These are phyloP conservation scores for Apodemia hepburni DNA, from an alignment of 2,888 invertebrate species.

Conservation along the genomic window DNA sequence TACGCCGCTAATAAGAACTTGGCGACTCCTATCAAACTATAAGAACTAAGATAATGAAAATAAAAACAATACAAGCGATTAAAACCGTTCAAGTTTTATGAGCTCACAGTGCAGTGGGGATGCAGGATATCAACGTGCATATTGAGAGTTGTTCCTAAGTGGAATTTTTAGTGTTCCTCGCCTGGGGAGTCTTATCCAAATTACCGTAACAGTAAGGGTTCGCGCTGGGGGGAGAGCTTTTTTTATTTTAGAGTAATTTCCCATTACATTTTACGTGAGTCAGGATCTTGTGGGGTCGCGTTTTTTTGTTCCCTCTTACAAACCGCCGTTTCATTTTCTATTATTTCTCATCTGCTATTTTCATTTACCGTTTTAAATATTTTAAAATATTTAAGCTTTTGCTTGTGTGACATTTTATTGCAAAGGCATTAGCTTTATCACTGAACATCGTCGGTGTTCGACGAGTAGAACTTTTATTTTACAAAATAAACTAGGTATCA, in stretches of 20 bases:
- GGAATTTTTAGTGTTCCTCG: slow-evolving; percentile 65
- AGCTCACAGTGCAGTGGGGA: slow-evolving; percentile 44
- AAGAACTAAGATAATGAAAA: slow-evolving; percentile 11
- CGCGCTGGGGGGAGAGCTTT: slow-evolving; percentile 53
- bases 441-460: too few species aligned
- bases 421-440: too few species aligned
- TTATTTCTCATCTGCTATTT: slow-evolving; percentile 31
- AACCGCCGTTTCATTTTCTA: slow-evolving; percentile 43
- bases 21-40: neutral
- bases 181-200: slow-evolving; percentile 67
- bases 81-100: slow-evolving; percentile 58
- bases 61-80: slow-evolving; percentile 41
- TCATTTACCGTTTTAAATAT: slow-evolving; percentile 11
- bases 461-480: too few species aligned
- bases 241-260: slow-evolving; percentile 74
- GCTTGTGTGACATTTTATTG: neutral
- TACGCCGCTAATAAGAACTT: neutral
- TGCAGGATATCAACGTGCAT: slow-evolving; percentile 51
- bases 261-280: slow-evolving; percentile 72
- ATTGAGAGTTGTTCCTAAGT: slow-evolving; percentile 61
- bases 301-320: slow-evolving; percentile 46
- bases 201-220: slow-evolving; percentile 68
- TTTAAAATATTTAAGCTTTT: neutral
- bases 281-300: slow-evolving; percentile 57
- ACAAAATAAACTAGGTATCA: too few species aligned